Evolutionary conservation across 35 echinoderm and acorn worm genomes (phyloP), one percentile per base, ranked within the genome.

Genomic region (Hemicentrotus pulcherrimus): DNA sequence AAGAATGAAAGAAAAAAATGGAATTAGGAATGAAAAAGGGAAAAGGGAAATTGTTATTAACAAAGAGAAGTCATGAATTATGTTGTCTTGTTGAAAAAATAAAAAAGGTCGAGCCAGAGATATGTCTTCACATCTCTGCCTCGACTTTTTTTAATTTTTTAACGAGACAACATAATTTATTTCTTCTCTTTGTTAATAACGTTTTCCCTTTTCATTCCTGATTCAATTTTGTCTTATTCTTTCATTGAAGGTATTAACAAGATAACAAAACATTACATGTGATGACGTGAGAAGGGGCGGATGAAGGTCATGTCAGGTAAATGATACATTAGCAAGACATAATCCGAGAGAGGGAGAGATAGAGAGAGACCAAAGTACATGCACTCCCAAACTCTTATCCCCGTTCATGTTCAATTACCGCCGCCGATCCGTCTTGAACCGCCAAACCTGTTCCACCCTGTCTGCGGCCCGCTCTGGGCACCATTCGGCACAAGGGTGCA

Each of bases 341-440:
- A 88, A 88, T 31, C 32, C 24, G 45, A 41, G 46, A 90, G 88
- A 13, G 12, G 32, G 32, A 15, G 18, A 28, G 88, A 19, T 47
- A 45, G 15, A 45, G 45, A 89, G 88, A 90, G 46, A 30, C 14
- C 32, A 33, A 90, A 47, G 88, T 47, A 45, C 46, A 45, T 90
- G 32, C 19, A 90, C 88, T 45, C 24, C 88, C 6, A 31, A 33
- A 41, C 6, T 33, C 32, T 45, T 90, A 35, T 32, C 12, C 18
- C 7, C 88, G 88, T 47, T 90, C 88, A 90, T 90, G 88, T 90
- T 47, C 32, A 45, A 90, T 90, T 90, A 90, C 88, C 88, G 88
- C 32, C 46, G 88, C 32, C 88, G 12, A 90, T 90, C 88, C 32
- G 46, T 90, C 88, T 90, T 9, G 15, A 47, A 47, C 88, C 32